Base-by-base conservation (phyloP, 2,888 invertebrate genomes). In the Eremobia ochroleuca region DNA sequence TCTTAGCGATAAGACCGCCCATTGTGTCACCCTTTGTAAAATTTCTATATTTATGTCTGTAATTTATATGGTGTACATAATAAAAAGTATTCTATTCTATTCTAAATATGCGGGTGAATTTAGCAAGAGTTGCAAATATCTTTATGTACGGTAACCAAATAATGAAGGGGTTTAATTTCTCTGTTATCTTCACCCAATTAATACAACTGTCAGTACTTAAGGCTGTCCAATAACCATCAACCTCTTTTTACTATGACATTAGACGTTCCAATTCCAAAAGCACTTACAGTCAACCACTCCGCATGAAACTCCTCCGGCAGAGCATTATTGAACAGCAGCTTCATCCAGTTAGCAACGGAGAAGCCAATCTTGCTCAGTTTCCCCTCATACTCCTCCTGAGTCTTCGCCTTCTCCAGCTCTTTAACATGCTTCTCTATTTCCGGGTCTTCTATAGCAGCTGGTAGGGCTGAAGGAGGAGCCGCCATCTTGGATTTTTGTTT, bases 231-330 rank as follows among this genome's bases (percentile, higher is more conserved):
- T 25, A 52, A 9, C 25, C 52, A n/a, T 28, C 15, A 28, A 59
- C 2, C 58, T 18, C 18, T 31, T 31, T 2, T 28, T n/a, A 37
- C 2, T 2, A 18, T 11, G 4, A n/a, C 2, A 18, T 11, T n/a
- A 28, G 25, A 61, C 6, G 13, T 9, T 11, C 8, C 11, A 25
- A 46, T 37, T 49, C 5, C 3, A 25, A 37, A 34, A 62, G 46
- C 25, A 87, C 96, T 95, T 90, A 96, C 96, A 72, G 93, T 93
- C 76, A 95, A 87, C 95, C 95, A 95, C n/a, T 92, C 94, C 0
- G 97, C 94, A 25, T 93, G 92, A 34, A 96, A 96, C 8, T 93
- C 93, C 62, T 94, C 92, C 1, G 72, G 40, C 2, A 66, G 66
- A 2, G 74, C 55, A 4, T 55, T 93, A 77, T 95, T 96, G 77